Evolutionary conservation across 2,113 vertebrate species (phyloP).

Genomic region (Boleophthalmus pectinirostris): DNA sequence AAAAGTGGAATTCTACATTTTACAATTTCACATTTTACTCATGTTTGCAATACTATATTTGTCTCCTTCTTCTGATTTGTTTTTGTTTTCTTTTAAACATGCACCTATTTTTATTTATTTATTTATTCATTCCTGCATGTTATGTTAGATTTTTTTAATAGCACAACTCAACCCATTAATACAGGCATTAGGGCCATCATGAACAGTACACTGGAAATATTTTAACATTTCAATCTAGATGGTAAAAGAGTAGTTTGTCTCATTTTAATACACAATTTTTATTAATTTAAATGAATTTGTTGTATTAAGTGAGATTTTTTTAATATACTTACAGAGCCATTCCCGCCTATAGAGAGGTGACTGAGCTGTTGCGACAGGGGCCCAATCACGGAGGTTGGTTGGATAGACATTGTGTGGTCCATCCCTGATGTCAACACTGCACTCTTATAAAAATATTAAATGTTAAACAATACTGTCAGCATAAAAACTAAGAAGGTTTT

Average conservation of each 20-base stretch:
- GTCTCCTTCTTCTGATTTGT: not conserved
- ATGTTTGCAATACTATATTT: too few species aligned
- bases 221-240: too few species aligned
- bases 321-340: conserved; percentile 80
- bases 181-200: not conserved
- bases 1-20: too few species aligned
- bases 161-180: not conserved
- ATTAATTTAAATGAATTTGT: not conserved
- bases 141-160: too few species aligned
- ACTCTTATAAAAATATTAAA: conserved; percentile 71
- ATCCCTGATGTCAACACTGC: conserved; percentile 85
- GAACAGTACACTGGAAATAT: not conserved
- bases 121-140: too few species aligned
- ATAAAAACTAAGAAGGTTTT: not conserved
- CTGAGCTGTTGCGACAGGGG: conserved; percentile 88
- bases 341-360: conserved; percentile 86
- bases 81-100: not conserved
- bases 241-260: not conserved
- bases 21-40: too few species aligned
- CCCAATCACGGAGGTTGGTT: conserved; percentile 87
- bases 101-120: too few species aligned
- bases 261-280: too few species aligned
- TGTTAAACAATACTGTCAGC: not conserved
- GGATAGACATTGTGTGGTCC: conserved; percentile 89
- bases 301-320: not conserved